These are phyloP conservation scores for Drosophila suzukii DNA, from an alignment of 1,140 invertebrate genomes.

Conservation along the genomic window DNA sequence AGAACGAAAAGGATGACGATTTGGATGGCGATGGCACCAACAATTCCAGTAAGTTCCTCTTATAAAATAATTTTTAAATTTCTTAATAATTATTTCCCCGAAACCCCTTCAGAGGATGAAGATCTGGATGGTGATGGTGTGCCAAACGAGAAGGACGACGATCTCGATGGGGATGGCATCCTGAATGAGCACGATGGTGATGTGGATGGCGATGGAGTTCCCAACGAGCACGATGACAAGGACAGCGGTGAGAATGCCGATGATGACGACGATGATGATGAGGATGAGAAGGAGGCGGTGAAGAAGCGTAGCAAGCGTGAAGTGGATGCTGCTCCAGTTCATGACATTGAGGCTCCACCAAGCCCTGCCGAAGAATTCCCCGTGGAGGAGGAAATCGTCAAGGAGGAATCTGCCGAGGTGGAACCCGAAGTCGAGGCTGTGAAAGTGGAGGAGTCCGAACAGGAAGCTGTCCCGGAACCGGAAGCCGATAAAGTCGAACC, in stretches of 20 bases:
- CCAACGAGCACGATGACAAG: constrained; percentile 71
- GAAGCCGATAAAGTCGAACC: constrained; percentile 41
- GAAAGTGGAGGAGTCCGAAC: constrained; percentile 75
- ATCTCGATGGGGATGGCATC: constrained; percentile 75
- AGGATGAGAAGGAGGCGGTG: constrained; percentile 54
- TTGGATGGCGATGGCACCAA: constrained; percentile 72
- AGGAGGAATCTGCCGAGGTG: constrained; percentile 50
- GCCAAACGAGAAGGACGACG: constrained; percentile 68
- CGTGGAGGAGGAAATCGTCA: constrained; percentile 69
- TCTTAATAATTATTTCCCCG: not conserved
- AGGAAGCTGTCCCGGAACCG: constrained; percentile 36
- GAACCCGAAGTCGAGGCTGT: constrained; percentile 52
- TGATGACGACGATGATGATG: constrained; percentile 66
- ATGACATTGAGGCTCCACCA: constrained; percentile 60
- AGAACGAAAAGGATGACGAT: constrained; percentile 81
- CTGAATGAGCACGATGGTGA: constrained; percentile 79
- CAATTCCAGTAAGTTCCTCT: constrained; percentile 51
- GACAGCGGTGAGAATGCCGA: constrained; percentile 53
- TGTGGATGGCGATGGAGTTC: constrained; percentile 84
- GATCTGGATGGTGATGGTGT: constrained; percentile 84
- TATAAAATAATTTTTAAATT: not conserved
- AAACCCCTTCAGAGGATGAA: constrained; percentile 48
- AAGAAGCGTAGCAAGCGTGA: constrained; percentile 83
- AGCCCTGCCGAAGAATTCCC: constrained; percentile 83
- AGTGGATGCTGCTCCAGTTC: constrained; percentile 74